Base-by-base conservation (phyloP, 2,888 invertebrate genomes). In the Ametastegia equiseti region DNA sequence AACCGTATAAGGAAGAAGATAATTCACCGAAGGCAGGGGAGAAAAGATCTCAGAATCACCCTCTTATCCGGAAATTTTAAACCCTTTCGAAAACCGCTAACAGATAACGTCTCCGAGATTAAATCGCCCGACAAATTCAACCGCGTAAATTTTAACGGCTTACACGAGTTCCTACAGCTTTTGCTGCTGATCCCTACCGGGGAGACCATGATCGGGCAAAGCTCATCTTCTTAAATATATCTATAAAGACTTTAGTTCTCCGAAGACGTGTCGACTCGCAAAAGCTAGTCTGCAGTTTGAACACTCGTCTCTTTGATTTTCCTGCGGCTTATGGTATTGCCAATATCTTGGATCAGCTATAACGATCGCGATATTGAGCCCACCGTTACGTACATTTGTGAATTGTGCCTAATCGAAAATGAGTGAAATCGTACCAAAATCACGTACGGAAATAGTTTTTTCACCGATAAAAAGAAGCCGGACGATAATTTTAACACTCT, bases 51-150 rank as follows among this genome's bases (percentile, higher is more conserved):
- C n/a, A 36, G 54, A 50, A 19, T 54, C n/a, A n/a, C 75, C 75
- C 54, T 19, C 50, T 75, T 75, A 75, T 75, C 75, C 75, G 75
- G 54, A 54, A 36, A 75, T 75, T 75, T 75, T 75, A 75, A 75
- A 75, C 75, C 75, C 75, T 75, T 54, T 75, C 50, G 75, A 75
- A 75, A 54, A 75, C 75, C 75, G 75, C 33, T 75, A 75, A 75
- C 75, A 75, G 75, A 75, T 75, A 75, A 75, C 75, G 75, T 75
- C 54, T 30, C 45, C 71, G 36, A 45, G 54, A 54, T 54, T 36
- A 75, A 75, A 71, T 71, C 71, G 71, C 27, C 42, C 45, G 71
- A 45, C 47, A 45, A 47, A 75, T 33, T 54, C 42, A 19, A 67
- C 33, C 71, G 33, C 54, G 50, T 50, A 75, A 36, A 75, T 36